phyloP scores from a whole-genome alignment of 1,140 invertebrate species.

The Drosophila ogumai region DNA sequence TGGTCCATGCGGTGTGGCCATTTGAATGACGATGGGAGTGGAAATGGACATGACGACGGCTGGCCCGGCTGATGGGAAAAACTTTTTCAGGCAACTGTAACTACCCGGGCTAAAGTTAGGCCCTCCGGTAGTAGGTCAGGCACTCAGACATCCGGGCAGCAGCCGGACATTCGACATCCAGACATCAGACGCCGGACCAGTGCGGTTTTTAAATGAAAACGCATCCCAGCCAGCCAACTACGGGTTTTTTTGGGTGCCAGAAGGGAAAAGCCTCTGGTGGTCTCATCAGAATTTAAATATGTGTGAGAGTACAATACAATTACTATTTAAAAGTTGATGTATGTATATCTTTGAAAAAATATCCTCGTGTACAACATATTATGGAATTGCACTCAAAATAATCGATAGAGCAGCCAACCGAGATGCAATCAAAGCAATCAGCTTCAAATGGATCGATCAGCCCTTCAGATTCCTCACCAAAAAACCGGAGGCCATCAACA shows the following conservation, averaged over 20 bases:
- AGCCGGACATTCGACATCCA: constrained; percentile 25
- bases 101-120: constrained; percentile 32
- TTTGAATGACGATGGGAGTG: constrained; percentile 21
- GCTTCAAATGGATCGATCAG: constrained; percentile 37
- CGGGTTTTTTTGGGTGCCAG: neutral
- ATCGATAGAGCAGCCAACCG: constrained; percentile 19
- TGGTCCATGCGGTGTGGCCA: constrained; percentile 49
- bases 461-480: neutral
- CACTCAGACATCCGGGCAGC: constrained; percentile 24
- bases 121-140: constrained; percentile 48
- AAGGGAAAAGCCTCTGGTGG: neutral
- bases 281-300: constrained; percentile 4
- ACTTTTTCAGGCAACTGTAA: constrained; percentile 40
- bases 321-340: constrained; percentile 7
- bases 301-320: neutral
- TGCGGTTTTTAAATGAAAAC: constrained; percentile 39
- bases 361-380: neutral
- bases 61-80: constrained; percentile 2
- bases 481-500: constrained; percentile 45
- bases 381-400: constrained; percentile 8
- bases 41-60: constrained; percentile 40
- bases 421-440: constrained; percentile 54
- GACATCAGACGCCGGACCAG: constrained; percentile 19
- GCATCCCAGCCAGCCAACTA: neutral
- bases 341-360: neutral